These are phyloP conservation scores for Cynopterus brachyotis DNA, from an alignment of 2,113 vertebrate genomes.

Conservation along the genomic window DNA sequence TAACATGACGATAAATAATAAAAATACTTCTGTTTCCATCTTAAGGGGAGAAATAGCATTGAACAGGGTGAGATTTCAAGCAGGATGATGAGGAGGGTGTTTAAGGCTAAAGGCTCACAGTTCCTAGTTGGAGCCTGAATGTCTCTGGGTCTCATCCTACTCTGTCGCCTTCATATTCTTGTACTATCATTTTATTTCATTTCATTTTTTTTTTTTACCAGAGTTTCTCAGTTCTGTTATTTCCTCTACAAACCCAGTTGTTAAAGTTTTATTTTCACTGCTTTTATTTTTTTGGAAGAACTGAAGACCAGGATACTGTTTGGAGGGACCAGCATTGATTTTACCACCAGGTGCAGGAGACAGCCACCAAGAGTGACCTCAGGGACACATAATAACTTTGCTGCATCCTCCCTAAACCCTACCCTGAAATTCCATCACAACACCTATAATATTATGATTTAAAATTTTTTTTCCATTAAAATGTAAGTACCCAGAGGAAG, in stretches of 20 bases:
- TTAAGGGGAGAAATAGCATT: neutral
- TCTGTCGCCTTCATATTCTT: neutral
- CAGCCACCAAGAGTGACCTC: neutral
- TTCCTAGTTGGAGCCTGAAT: neutral
- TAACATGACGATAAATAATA: neutral
- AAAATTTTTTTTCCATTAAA: slow-evolving; percentile 40
- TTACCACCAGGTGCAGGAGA: slow-evolving; percentile 41
- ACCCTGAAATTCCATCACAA: slow-evolving; percentile 37
- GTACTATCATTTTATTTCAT: neutral
- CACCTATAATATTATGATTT: slow-evolving; percentile 32
- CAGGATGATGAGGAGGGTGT: neutral
- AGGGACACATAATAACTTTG: neutral
- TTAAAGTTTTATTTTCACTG: neutral
- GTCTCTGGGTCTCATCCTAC: neutral
- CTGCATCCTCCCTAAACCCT: neutral
- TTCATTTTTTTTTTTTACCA: neutral
- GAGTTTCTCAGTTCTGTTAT: neutral
- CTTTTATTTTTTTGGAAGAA: neutral
- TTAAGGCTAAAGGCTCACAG: neutral
- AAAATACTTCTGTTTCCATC: neutral
- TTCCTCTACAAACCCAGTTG: neutral
- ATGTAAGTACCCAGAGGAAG: slow-evolving; percentile 23
- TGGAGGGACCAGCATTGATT: neutral
- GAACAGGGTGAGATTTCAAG: neutral
- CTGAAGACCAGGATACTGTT: neutral